Evolutionary conservation across 2,113 vertebrate genomes (phyloP).

Genomic region (Pollachius pollachius): DNA sequence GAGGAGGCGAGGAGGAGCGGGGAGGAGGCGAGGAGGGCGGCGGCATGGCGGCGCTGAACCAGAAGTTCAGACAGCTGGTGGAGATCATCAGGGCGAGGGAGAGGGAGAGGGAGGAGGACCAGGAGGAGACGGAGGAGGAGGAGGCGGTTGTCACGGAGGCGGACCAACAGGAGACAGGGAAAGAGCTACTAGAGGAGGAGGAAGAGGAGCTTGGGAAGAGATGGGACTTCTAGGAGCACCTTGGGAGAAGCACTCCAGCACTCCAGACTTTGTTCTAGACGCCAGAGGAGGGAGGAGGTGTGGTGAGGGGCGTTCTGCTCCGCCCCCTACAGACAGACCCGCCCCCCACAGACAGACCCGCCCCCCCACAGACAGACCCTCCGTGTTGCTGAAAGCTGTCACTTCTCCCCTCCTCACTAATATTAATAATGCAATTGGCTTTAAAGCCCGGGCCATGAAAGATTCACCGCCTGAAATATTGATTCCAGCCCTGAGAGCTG

Average conservation of each 20-base stretch:
- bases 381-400: conserved; percentile 46
- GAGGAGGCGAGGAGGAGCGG: conserved; percentile 32
- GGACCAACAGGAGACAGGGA: conserved; percentile 19
- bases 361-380: conserved; percentile 24
- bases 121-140: background rate
- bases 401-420: conserved; percentile 54
- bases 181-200: conserved; percentile 11
- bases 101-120: conserved; percentile 44
- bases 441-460: conserved; percentile 65
- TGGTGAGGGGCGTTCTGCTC: conserved; percentile 3
- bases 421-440: conserved; percentile 69
- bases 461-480: conserved; percentile 70
- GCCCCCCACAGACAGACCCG: conserved; percentile 3
- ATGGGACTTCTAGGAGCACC: conserved; percentile 58
- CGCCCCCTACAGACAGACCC: conserved; percentile 28
- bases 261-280: conserved; percentile 39
- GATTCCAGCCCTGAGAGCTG: conserved; percentile 59
- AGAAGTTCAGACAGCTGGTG: conserved; percentile 81
- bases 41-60: conserved; percentile 79
- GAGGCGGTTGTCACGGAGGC: conserved; percentile 17
- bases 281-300: conserved; percentile 6
- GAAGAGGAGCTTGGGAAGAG: conserved; percentile 34
- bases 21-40: conserved; percentile 35
- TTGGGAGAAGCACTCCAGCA: conserved; percentile 10
- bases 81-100: conserved; percentile 80